Evolutionary conservation across 2,888 invertebrate genomes (phyloP).

Genomic region (Muscina levida): DNA sequence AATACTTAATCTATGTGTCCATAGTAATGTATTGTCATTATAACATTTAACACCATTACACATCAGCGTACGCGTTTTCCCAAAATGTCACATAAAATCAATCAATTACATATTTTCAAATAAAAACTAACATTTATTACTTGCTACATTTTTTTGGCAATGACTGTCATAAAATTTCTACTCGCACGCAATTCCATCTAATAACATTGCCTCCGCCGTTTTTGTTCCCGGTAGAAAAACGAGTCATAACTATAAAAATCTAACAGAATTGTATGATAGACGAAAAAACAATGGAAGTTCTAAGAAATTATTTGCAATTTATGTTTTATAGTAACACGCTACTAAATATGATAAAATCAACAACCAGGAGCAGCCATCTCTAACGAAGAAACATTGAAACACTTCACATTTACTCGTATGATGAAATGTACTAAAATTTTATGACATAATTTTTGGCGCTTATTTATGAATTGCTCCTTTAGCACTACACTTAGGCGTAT

Average conservation of each 20-base stretch:
- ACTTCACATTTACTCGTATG: neutral
- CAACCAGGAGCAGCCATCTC: too few species aligned
- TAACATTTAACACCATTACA: too few species aligned
- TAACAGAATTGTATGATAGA: conserved; percentile 55
- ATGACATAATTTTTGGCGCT: conserved; percentile 62
- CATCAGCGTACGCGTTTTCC: too few species aligned
- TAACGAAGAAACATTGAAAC: too few species aligned
- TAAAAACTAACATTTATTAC: neutral
- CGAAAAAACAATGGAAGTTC: conserved; percentile 41
- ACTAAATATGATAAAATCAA: conserved; percentile 9
- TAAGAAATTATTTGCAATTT: conserved; percentile 57
- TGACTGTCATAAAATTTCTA: conserved; percentile 5
- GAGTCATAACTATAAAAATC: conserved; percentile 34
- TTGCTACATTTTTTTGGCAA: neutral
- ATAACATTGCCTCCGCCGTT: too few species aligned
- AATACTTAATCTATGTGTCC: too few species aligned
- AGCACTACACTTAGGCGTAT: conserved; percentile 62
- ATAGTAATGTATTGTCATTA: too few species aligned
- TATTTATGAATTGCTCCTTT: conserved; percentile 53
- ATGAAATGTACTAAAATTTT: conserved; percentile 57
- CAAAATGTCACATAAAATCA: conserved; percentile 3
- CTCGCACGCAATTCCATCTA: too few species aligned
- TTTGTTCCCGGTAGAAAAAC: too few species aligned
- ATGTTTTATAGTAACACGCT: conserved; percentile 56
- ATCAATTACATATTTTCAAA: conserved; percentile 12